Percentiles rank a stretch among this genome's conserved stretches.
Evolutionary conservation across 1,140 invertebrate species (phyloP).

Genomic region (Drosophila seguyi): DNA sequence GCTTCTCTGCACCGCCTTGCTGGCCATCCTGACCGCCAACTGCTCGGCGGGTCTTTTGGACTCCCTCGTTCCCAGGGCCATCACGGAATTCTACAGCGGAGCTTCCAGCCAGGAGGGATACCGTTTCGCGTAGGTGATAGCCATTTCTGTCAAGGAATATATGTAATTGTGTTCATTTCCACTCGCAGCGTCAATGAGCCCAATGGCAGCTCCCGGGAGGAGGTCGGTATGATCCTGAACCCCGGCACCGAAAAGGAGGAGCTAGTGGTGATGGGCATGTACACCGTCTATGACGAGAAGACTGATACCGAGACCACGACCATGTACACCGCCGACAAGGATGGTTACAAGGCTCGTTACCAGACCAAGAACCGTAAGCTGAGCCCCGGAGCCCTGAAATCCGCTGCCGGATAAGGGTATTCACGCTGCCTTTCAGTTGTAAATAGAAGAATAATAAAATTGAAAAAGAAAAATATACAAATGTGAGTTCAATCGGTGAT

Average conservation of each 20-base stretch:
- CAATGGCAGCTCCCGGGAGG: slow-evolving; percentile 78
- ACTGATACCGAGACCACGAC: slow-evolving; percentile 75
- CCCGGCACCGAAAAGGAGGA: slow-evolving; percentile 73
- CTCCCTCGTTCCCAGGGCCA: slow-evolving; percentile 46
- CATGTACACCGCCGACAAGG: slow-evolving; percentile 83
- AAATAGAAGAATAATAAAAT: slow-evolving; percentile 18
- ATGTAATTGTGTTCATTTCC: neutral
- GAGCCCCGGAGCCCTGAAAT: slow-evolving; percentile 71
- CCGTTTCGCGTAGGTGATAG: slow-evolving; percentile 59
- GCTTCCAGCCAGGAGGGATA: slow-evolving; percentile 73
- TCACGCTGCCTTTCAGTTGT: slow-evolving; percentile 5
- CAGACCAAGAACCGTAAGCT: slow-evolving; percentile 78
- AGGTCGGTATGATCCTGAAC: slow-evolving; percentile 80
- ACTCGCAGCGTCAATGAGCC: slow-evolving; percentile 61
- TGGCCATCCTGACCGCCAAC: slow-evolving; percentile 62
- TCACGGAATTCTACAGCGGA: slow-evolving; percentile 48
- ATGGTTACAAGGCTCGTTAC: slow-evolving; percentile 79
- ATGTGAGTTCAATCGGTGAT: slow-evolving; percentile 25
- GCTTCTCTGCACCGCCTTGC: slow-evolving; percentile 63
- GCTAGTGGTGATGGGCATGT: slow-evolving; percentile 80
- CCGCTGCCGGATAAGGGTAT: slow-evolving; percentile 66
- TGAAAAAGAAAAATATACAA: slow-evolving; percentile 4
- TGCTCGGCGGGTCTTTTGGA: slow-evolving; percentile 67
- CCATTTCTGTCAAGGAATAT: neutral
- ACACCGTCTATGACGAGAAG: slow-evolving; percentile 70